Conservation (phyloP, 1,140 invertebrate genomes). For the Drosophila dunni region DNA sequence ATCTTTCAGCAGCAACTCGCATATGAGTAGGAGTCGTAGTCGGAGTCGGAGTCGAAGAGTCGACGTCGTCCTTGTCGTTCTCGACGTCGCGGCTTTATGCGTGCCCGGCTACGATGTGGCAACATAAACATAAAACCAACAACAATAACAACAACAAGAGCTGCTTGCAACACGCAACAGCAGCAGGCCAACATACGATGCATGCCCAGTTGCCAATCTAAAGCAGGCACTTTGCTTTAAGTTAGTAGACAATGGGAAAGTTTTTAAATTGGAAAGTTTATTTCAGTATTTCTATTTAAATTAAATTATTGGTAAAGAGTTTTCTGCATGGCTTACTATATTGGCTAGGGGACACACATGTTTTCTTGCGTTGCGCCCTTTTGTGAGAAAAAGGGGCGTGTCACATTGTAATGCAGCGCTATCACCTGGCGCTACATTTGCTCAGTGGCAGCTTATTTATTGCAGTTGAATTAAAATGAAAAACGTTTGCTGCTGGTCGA, state of each 20-base stretch:
- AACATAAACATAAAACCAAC: slow-evolving; percentile 75
- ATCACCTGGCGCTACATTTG: slow-evolving; percentile 51
- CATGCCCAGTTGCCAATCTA: slow-evolving; percentile 17
- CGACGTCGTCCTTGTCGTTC: slow-evolving; percentile 8
- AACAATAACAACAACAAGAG: slow-evolving; percentile 33
- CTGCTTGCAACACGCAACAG: slow-evolving; percentile 30
- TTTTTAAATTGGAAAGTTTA: too few relatives aligned
- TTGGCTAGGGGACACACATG: slow-evolving; percentile 13
- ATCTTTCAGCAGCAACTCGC: slow-evolving; percentile 45
- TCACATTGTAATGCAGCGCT: slow-evolving; percentile 48
- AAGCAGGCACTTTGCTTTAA: background rate
- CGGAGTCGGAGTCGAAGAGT: slow-evolving; percentile 33
- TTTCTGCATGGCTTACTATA: background rate
- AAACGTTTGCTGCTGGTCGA: slow-evolving; percentile 40
- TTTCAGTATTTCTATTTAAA: too few relatives aligned
- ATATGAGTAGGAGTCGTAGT: slow-evolving; percentile 33
- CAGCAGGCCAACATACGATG: slow-evolving; percentile 21
- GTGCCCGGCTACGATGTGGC: slow-evolving; percentile 66
- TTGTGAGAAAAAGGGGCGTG: background rate
- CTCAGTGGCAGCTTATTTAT: slow-evolving; percentile 64
- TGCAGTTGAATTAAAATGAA: slow-evolving; percentile 67
- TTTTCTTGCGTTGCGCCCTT: slow-evolving; percentile 31
- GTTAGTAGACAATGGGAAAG: too few relatives aligned
- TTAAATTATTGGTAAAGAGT: too few relatives aligned
- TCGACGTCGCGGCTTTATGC: slow-evolving; percentile 59